phyloP scores from a whole-genome alignment of 35 echinoderm and acorn worm species.

The Eucidaris tribuloides region DNA sequence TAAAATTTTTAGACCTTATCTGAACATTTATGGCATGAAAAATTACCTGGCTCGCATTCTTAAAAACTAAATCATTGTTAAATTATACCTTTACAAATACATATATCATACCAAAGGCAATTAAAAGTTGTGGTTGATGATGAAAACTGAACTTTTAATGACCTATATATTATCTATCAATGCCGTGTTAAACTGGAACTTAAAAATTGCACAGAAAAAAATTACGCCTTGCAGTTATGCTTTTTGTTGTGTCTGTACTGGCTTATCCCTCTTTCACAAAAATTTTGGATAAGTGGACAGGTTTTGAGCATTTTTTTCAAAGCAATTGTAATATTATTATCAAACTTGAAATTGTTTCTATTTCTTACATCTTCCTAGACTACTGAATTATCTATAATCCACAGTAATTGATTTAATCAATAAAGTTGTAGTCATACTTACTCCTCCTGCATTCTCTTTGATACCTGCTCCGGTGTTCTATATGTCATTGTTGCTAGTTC shows the following conservation, averaged over 20 bases:
- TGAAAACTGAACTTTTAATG: no score
- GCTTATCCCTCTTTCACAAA: neutral
- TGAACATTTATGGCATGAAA: no score
- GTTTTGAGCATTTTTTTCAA: neutral
- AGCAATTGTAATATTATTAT: neutral
- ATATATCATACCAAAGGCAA: no score
- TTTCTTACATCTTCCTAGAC: neutral
- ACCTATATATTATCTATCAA: no score
- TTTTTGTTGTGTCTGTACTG: neutral
- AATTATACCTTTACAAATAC: no score
- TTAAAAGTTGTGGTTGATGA: no score
- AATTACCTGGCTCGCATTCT: no score
- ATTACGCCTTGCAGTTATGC: no score
- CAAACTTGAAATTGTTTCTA: neutral
- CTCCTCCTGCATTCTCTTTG: constrained; percentile 56
- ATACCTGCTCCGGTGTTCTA: constrained; percentile 18
- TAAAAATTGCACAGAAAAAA: no score
- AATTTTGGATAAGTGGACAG: neutral
- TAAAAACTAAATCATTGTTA: no score
- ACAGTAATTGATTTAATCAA: neutral
- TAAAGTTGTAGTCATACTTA: constrained; percentile 39
- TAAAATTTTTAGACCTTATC: no score
- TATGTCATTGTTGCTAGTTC: constrained; percentile 13
- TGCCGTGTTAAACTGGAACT: no score
- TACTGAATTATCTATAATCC: neutral